These are phyloP conservation scores for Hoplias malabaricus DNA, from an alignment of 2,113 vertebrate genomes.

Conservation along the genomic window DNA sequence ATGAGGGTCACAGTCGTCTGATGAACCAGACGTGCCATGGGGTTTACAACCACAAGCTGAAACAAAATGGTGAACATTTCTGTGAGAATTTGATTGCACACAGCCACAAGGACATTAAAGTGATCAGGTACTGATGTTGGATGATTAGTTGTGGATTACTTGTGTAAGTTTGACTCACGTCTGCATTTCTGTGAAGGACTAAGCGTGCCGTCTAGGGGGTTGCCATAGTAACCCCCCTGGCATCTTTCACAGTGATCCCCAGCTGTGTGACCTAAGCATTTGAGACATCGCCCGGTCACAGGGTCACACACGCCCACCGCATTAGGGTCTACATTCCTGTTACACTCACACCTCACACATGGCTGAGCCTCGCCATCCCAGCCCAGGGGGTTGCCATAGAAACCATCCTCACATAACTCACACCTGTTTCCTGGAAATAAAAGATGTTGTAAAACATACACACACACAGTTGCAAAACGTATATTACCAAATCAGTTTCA, in stretches of 20 bases:
- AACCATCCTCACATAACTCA: conserved; percentile 88
- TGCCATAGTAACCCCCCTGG: conserved; percentile 78
- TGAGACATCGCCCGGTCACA: conserved; percentile 80
- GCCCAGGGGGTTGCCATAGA: conserved; percentile 87
- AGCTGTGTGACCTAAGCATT: conserved; percentile 82
- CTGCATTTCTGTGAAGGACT: conserved; percentile 70
- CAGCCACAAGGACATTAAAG: not conserved
- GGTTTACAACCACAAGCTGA: conserved; percentile 82
- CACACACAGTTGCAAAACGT: not conserved
- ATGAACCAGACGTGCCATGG: conserved; percentile 60
- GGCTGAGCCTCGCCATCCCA: conserved; percentile 64
- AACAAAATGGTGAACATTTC: not conserved
- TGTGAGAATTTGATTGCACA: too few species aligned
- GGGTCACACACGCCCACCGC: conserved; percentile 85
- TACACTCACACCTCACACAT: conserved; percentile 83
- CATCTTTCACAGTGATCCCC: conserved; percentile 82
- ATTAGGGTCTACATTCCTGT: conserved; percentile 82
- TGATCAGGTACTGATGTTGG: too few species aligned
- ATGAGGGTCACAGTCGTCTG: conserved; percentile 71
- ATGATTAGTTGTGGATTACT: not conserved
- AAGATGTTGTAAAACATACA: not conserved
- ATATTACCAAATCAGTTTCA: too few species aligned
- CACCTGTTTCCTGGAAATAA: conserved; percentile 81
- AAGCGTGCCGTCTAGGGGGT: conserved; percentile 63
- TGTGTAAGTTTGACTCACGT: conserved; percentile 79